A percentile compares a stretch with the other conserved stretches of the same genome.
Evolutionary conservation across 2,888 invertebrate species (phyloP).

Genomic region (Tinea semifulvella): DNA sequence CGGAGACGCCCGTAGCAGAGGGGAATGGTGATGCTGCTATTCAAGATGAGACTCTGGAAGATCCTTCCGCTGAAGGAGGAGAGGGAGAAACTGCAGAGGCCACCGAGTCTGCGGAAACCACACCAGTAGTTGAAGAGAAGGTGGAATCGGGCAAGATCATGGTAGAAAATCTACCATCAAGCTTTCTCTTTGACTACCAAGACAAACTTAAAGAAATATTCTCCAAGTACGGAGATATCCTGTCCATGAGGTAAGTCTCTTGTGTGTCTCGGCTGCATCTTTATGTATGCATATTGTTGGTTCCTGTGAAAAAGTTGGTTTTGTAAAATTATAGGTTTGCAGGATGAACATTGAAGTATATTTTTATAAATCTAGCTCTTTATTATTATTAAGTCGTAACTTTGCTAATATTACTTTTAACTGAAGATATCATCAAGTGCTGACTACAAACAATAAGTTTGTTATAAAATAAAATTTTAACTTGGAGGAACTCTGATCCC

Average conservation of each 20-base stretch:
- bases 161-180: conserved; percentile 55
- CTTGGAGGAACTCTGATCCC: too few species aligned
- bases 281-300: too few species aligned
- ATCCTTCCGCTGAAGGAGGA: conserved; percentile 25
- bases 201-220: conserved; percentile 60
- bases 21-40: conserved; percentile 41
- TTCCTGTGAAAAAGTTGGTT: too few species aligned
- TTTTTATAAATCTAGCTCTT: too few species aligned
- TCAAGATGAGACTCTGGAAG: conserved; percentile 27
- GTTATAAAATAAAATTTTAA: too few species aligned
- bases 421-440: too few species aligned
- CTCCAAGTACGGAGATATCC: conserved; percentile 55
- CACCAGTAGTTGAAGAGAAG: conserved; percentile 31
- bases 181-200: conserved; percentile 58
- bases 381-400: too few species aligned
- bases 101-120: conserved; percentile 18
- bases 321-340: too few species aligned
- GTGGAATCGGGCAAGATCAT: conserved; percentile 61
- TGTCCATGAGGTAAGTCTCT: conserved; percentile 46
- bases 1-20: conserved; percentile 27
- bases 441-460: too few species aligned
- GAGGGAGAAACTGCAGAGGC: conserved; percentile 34
- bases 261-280: neutral
- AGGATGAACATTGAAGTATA: too few species aligned
- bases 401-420: too few species aligned